Evolutionary conservation across 1,140 invertebrate species (phyloP).

Genomic region (Augochlora pura): DNA sequence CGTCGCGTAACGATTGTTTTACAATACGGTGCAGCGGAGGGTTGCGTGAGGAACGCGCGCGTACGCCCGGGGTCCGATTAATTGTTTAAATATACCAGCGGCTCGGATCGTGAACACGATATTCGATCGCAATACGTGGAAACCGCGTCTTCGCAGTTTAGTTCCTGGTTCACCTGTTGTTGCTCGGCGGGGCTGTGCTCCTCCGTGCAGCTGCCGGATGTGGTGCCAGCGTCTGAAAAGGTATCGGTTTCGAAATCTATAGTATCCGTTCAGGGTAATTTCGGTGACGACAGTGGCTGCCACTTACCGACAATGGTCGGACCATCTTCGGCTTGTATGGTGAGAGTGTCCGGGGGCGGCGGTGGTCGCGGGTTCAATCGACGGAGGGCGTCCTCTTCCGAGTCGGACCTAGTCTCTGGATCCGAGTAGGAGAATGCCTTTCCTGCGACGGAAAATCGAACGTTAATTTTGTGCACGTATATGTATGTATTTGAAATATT

Average conservation of each 20-base stretch:
- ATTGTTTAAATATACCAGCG: background rate
- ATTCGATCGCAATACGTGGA: conserved; percentile 1
- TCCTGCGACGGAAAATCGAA: conserved; percentile 50
- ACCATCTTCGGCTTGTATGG: conserved; percentile 77
- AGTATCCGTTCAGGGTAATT: too few relatives aligned
- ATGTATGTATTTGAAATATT: too few relatives aligned
- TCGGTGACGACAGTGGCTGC: too few relatives aligned
- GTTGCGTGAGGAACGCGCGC: too few relatives aligned
- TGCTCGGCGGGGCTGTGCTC: conserved; percentile 70
- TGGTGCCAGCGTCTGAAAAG: conserved; percentile 64
- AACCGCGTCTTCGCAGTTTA: background rate
- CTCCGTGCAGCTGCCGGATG: conserved; percentile 68
- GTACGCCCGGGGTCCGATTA: background rate
- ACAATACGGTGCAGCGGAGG: too few relatives aligned
- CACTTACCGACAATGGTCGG: conserved; percentile 65
- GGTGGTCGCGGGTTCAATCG: conserved; percentile 81
- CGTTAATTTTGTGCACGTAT: too few relatives aligned
- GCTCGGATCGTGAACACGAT: background rate
- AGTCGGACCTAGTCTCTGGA: conserved; percentile 86
- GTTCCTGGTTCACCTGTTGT: conserved; percentile 69
- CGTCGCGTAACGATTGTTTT: too few relatives aligned
- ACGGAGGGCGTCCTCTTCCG: conserved; percentile 87
- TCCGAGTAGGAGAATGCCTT: conserved; percentile 76
- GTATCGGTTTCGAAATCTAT: too few relatives aligned
- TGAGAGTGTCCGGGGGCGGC: conserved; percentile 74